Conservation (phyloP, 2,888 invertebrate species). For the Aphodius sticticus region DNA sequence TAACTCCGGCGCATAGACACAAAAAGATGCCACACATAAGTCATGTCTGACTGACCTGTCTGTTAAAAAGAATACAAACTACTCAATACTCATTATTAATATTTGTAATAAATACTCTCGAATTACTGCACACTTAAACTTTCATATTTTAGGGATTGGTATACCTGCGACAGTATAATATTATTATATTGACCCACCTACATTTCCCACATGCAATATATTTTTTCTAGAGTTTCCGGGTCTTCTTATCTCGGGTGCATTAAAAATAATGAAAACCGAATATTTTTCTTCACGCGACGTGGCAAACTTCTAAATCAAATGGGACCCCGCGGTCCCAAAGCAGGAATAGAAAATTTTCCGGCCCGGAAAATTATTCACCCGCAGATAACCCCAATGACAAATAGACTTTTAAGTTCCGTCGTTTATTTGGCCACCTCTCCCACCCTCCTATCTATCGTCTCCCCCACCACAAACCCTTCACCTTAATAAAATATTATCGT, state of each 20-base stretch:
- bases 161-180: no score
- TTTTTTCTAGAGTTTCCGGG: neutral
- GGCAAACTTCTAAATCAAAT: neutral
- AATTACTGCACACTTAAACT: no score
- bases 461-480: slow-evolving; percentile 9
- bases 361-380: slow-evolving; percentile 15
- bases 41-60: no score
- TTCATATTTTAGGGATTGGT: no score
- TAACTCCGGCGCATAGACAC: no score
- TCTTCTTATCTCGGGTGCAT: neutral
- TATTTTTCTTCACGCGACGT: neutral
- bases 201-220: no score
- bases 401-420: slow-evolving; percentile 20
- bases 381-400: slow-evolving; percentile 15
- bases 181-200: no score
- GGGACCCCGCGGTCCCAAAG: neutral
- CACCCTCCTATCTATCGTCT: slow-evolving; percentile 6
- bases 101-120: no score
- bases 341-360: slow-evolving; percentile 7
- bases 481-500: slow-evolving; percentile 23
- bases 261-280: slow-evolving; percentile 11
- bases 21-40: no score
- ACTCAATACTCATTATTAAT: no score
- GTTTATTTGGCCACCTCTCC: neutral
- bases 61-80: no score